phyloP scores from a whole-genome alignment of 2,888 invertebrate species.

The Stenurella melanura region DNA sequence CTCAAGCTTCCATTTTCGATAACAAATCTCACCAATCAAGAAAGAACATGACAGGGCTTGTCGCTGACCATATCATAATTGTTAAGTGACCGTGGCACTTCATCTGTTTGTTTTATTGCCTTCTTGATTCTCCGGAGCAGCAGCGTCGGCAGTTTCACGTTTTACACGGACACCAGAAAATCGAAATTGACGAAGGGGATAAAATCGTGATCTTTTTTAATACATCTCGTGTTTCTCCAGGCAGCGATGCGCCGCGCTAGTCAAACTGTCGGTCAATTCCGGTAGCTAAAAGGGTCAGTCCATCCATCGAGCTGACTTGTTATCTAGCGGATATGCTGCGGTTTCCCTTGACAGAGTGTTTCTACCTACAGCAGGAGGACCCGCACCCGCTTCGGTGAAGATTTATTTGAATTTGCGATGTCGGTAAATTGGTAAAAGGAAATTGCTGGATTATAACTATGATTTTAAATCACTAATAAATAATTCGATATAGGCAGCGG shows the following conservation, averaged over 20 bases:
- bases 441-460: neutral
- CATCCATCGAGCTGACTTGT: conserved; percentile 11
- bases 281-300: conserved; percentile 23
- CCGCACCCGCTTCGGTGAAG: neutral
- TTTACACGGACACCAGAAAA: conserved; percentile 16
- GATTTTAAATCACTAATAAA: too few relatives aligned
- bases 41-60: conserved; percentile 18
- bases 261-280: conserved; percentile 16
- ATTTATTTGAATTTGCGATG: neutral
- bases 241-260: conserved; percentile 5
- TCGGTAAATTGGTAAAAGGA: neutral
- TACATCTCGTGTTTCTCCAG: conserved; percentile 47
- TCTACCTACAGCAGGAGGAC: conserved; percentile 4
- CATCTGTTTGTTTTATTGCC: conserved; percentile 24
- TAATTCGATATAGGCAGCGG: too few relatives aligned
- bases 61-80: conserved; percentile 7
- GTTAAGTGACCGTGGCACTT: conserved; percentile 17
- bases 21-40: conserved; percentile 11
- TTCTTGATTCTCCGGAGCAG: conserved; percentile 15
- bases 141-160: conserved; percentile 16
- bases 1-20: neutral
- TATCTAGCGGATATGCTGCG: conserved; percentile 19
- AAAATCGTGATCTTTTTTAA: conserved; percentile 52
- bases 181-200: conserved; percentile 23
- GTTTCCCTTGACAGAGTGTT: conserved; percentile 17